Evolutionary conservation across 2,888 invertebrate genomes (phyloP), one percentile per base, ranked within the genome.

Genomic region (Phortica okadai): DNA sequence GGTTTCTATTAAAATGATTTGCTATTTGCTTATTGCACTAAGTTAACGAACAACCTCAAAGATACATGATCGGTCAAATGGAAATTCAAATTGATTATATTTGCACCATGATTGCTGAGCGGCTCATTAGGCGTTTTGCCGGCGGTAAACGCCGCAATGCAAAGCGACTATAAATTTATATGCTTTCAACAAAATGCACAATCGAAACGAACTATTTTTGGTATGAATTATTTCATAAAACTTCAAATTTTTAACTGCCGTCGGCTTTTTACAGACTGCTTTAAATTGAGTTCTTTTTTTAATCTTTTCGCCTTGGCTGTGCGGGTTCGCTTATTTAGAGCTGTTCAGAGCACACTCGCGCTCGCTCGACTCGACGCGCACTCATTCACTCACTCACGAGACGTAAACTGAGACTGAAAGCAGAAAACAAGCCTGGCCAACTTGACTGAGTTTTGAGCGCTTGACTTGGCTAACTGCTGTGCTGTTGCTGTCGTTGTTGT

Each of bases 351-450:
- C 62, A 21, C 77, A 77, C 78, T 80, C 70, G 76, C 73, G 80
- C 80, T 80, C 78, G 78, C 75, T 80, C 44, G 80, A 78, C 80
- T 88, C 85, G 88, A 88, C 85, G 85, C 85, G 85, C 85, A 84
- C 87, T 84, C 84, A 84, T 86, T 85, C 87, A 76, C 76, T 76
- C 73, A 78, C 74, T 74, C 74, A 79, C 79, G 74, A 45, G 86
- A 87, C 86, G 86, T 82, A 81, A 87, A 84, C 83, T 85, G 83
- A 82, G 84, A 84, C 84, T 78, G 83, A 82, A 76, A 83, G 69
- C 45, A 78, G 75, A 79, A 81, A 79, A 82, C 82, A 67, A 62
- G 62, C 62, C 62, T 62, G 84, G 81, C 54, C 70, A 41, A 72
- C 70, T 72, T 72, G 62, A 7, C 62, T 25, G 54, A 42, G 66